Evolutionary conservation across 2,113 vertebrate genomes (phyloP).

Genomic region (Crotalus helleri): DNA sequence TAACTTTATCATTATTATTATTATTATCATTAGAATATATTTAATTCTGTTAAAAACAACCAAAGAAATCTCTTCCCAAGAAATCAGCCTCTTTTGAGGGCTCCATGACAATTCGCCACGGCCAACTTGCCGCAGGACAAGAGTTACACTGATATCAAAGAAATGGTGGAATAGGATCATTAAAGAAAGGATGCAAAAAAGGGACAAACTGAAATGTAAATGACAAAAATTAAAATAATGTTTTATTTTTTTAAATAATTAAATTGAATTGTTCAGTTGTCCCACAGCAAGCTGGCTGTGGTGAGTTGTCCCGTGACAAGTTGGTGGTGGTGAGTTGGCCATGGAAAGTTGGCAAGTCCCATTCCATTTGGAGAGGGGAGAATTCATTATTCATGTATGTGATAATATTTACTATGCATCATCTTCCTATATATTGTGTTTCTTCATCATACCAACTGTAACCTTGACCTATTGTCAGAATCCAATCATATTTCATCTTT

Average conservation of each 20-base stretch:
- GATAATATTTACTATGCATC: background rate
- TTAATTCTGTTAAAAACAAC: background rate
- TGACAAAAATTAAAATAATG: background rate
- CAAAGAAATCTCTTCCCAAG: background rate
- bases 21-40: background rate
- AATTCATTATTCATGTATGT: background rate
- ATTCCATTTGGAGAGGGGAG: background rate
- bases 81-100: background rate
- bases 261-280: background rate
- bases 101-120: background rate
- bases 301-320: too few species aligned
- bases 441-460: background rate
- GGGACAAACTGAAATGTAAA: background rate
- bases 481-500: too few species aligned
- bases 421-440: background rate
- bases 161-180: background rate
- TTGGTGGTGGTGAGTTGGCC: too few species aligned
- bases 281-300: too few species aligned
- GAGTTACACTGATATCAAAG: background rate
- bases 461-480: background rate
- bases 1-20: too few species aligned
- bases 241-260: background rate
- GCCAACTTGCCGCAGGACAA: background rate
- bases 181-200: background rate
- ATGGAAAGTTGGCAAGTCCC: background rate